phyloP scores from a whole-genome alignment of 2,888 invertebrate genomes.

The Drosophila planitibia region DNA sequence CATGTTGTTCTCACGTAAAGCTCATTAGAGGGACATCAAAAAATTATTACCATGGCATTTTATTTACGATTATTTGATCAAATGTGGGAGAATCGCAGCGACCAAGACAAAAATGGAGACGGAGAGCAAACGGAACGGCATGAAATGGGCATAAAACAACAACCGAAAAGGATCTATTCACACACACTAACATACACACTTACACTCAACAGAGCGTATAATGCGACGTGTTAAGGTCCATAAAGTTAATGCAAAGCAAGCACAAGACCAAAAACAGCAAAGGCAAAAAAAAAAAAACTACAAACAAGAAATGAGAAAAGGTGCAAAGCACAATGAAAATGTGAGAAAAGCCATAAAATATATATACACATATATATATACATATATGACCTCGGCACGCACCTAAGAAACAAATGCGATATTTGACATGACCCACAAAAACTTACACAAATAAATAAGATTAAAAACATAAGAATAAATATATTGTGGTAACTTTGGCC shows the following conservation, averaged over 20 bases:
- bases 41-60: slow-evolving; percentile 74
- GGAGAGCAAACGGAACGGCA: neutral
- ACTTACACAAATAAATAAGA: slow-evolving; percentile 18
- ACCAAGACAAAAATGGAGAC: neutral
- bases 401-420: slow-evolving; percentile 23
- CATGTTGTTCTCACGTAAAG: slow-evolving; percentile 70
- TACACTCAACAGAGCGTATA: slow-evolving; percentile 50
- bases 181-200: slow-evolving; percentile 13
- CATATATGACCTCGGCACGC: slow-evolving; percentile 27
- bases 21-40: slow-evolving; percentile 73
- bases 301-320: slow-evolving; percentile 18
- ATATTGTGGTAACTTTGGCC: neutral
- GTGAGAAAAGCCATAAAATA: slow-evolving; percentile 9
- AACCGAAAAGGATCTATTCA: slow-evolving; percentile 40
- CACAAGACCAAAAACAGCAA: slow-evolving; percentile 24
- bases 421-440: slow-evolving; percentile 17
- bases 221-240: slow-evolving; percentile 64
- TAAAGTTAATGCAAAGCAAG: slow-evolving; percentile 75
- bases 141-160: slow-evolving; percentile 26
- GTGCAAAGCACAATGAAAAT: slow-evolving; percentile 28
- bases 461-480: neutral
- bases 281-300: slow-evolving; percentile 27
- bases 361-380: neutral
- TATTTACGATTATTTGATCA: slow-evolving; percentile 79
- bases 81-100: slow-evolving; percentile 47